phyloP scores from a whole-genome alignment of 2,888 invertebrate genomes.

The Drosophila mettleri region DNA sequence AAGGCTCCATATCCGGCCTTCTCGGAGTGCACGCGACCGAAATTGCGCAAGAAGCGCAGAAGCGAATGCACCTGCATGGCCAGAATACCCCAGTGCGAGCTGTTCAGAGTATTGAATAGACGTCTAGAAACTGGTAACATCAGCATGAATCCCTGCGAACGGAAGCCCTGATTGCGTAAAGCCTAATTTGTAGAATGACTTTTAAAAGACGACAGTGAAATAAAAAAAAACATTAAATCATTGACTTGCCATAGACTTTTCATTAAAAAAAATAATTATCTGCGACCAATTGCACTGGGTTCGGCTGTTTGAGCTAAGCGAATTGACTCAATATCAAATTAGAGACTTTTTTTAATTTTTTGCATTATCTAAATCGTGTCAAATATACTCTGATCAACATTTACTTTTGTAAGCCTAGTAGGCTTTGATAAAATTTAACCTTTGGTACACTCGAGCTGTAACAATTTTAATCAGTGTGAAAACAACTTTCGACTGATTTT shows the following conservation, averaged over 20 bases:
- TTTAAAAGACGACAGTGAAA: neutral
- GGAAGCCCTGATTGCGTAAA: neutral
- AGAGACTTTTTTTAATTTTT: no score
- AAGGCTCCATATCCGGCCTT: constrained; percentile 63
- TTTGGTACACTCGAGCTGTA: no score
- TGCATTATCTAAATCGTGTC: no score
- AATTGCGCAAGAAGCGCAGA: constrained; percentile 1
- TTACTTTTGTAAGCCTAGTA: no score
- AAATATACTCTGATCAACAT: no score
- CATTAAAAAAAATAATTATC: no score
- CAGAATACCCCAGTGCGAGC: constrained; percentile 26
- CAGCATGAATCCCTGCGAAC: constrained; percentile 31
- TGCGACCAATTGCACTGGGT: no score
- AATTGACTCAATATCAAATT: no score
- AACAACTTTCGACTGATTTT: neutral
- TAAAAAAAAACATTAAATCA: neutral
- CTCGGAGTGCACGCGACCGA: constrained; percentile 46
- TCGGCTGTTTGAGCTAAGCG: no score
- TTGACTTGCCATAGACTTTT: neutral
- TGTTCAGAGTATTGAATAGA: neutral
- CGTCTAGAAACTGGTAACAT: constrained; percentile 5
- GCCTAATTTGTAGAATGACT: neutral
- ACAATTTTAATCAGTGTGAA: neutral
- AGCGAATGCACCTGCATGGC: constrained; percentile 51
- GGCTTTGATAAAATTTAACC: no score